Conservation (phyloP, 2,797 vertebrate species). For the Chaunax sp. region DNA sequence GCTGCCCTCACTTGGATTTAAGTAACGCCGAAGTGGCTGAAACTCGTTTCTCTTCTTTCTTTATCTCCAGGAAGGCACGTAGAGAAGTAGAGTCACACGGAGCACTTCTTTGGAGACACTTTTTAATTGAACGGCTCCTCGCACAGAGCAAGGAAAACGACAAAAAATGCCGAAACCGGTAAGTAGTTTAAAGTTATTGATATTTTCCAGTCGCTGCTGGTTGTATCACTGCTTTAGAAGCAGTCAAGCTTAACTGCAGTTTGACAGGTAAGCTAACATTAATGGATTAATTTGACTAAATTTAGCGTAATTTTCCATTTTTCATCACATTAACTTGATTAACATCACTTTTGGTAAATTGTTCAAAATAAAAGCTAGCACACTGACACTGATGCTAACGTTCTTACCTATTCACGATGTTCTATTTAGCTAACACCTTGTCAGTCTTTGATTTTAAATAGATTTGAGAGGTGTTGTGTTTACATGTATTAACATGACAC, state of each 20-base stretch:
- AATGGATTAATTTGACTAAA: background rate
- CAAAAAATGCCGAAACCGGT: conserved; percentile 86
- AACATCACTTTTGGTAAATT: too few species aligned
- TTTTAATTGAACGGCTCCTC: conserved; percentile 30
- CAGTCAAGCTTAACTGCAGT: background rate
- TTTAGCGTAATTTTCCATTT: accelerated
- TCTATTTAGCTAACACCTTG: background rate
- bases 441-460: background rate
- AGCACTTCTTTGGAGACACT: conserved; percentile 29
- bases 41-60: conserved; percentile 83
- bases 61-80: conserved; percentile 56
- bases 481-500: background rate
- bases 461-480: background rate
- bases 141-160: conserved; percentile 44
- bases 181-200: conserved; percentile 47
- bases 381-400: background rate
- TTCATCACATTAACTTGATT: background rate
- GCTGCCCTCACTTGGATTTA: conserved; percentile 58
- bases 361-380: background rate
- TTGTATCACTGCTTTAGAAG: background rate
- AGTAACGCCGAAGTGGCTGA: conserved; percentile 66
- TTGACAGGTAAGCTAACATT: background rate
- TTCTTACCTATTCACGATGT: background rate
- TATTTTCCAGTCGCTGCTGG: conserved; percentile 4
- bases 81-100: conserved; percentile 27